Evolutionary conservation across 1,140 invertebrate species (phyloP), one percentile per base, ranked within the genome.

Genomic region (Phortica variegata): DNA sequence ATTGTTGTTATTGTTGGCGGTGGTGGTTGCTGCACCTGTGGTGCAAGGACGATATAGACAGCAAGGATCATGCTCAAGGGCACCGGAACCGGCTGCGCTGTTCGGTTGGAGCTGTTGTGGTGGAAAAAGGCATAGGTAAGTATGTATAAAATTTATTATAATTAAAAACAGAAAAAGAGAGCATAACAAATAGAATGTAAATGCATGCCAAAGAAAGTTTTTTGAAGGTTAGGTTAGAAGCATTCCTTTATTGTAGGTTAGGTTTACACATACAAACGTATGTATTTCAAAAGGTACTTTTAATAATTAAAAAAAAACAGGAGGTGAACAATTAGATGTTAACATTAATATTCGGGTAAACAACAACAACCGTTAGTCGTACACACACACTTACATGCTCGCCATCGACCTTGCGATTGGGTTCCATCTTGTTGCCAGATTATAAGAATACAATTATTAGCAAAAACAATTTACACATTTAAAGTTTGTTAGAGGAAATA

Each of bases 21-120:
- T 16, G 34, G 40, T 86, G 84, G 75, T 62, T 60, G 81, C 78
- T 46, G 84, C 73, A 50, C 83, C 50, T 50, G 81, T 32, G 34
- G 32, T 55, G 31, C 17, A 53, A 16, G 68, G 68, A 34, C 88
- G 82, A 77, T 95, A 98, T 18, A 98, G 78, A 61, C 87, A 93
- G 70, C 94, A 93, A 1, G 90, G 84, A 80, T 98, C 95, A 77
- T 98, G 95, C 79, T 98, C 95, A 47, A 98, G 78, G 15, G 95
- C 94, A 38, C 94, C 91, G 9, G 94, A 97, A 12, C 95, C 94
- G 37, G 92, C 91, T 12, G 94, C 93, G 79, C 90, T 93, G 68
- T 92, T 91, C 2, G 90, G 87, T 75, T 93, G 90, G 26, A 95
- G 77, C 90, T 95, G 73, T 43, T 79, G 77, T n/a, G 34, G 12